phyloP scores from a whole-genome alignment of 2,113 vertebrate species.

The Penelope pileata region DNA sequence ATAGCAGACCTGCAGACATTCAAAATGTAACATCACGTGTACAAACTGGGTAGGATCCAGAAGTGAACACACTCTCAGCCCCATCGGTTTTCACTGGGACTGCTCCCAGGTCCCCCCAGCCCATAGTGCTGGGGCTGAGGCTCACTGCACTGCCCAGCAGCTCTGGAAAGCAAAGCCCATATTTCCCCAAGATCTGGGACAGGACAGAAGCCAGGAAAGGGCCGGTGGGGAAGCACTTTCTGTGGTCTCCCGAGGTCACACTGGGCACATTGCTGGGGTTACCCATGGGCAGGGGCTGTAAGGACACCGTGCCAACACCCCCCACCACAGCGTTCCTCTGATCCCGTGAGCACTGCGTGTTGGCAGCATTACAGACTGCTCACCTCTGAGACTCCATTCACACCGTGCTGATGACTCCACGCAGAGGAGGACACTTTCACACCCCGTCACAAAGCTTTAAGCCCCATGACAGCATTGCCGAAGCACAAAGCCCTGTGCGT shows the following conservation, averaged over 20 bases:
- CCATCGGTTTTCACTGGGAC: not conserved
- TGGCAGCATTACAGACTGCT: not conserved
- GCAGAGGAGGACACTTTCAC: not conserved
- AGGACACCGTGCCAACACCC: fast-evolving
- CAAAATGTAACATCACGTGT: not conserved
- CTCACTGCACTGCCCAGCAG: not conserved
- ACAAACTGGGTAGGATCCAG: no score
- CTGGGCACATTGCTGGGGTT: not conserved
- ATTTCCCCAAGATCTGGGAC: not conserved
- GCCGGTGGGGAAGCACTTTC: not conserved
- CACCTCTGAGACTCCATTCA: not conserved
- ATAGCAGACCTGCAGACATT: not conserved
- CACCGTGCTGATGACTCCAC: not conserved
- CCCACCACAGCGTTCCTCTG: not conserved
- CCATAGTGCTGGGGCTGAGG: not conserved
- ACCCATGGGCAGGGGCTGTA: not conserved
- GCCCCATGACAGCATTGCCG: not conserved
- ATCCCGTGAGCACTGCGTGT: not conserved
- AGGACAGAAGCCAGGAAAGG: not conserved
- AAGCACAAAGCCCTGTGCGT: not conserved
- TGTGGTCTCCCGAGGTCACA: not conserved
- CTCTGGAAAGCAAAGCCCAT: not conserved
- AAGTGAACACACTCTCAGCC: not conserved
- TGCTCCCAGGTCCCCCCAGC: not conserved
- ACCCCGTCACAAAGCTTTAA: not conserved